phyloP scores from a whole-genome alignment of 2,113 vertebrate species.

The Melospiza georgiana region DNA sequence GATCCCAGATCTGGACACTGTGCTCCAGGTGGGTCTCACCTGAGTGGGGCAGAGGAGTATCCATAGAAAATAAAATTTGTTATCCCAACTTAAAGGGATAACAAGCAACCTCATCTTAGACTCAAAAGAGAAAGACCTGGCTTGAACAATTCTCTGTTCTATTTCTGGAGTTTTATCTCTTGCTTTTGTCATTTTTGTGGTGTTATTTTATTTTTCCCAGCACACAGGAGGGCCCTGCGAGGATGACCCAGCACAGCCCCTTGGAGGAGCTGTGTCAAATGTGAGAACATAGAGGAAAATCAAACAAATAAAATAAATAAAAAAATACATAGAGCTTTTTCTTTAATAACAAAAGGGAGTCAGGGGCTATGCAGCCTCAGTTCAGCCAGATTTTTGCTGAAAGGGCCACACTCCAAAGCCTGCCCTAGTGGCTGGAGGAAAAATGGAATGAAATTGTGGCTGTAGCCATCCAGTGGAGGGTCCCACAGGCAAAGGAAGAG shows the following conservation, averaged over 20 bases:
- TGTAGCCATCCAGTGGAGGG: fast-evolving
- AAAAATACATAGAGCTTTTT: background rate
- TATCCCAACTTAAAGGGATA: background rate
- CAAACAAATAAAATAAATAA: background rate
- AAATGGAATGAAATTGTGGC: background rate
- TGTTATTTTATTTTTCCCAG: background rate
- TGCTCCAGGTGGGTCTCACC: background rate
- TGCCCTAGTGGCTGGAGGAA: background rate
- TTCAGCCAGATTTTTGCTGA: background rate
- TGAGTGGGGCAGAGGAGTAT: background rate
- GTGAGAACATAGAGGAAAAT: background rate
- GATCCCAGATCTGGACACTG: background rate
- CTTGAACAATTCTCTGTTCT: background rate
- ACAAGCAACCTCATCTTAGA: background rate
- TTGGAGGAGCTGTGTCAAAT: background rate
- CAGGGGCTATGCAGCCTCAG: background rate
- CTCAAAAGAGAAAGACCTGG: background rate
- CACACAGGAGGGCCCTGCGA: background rate
- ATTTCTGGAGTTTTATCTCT: background rate
- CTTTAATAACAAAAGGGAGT: background rate
- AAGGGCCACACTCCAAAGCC: background rate
- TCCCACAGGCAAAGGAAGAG: background rate
- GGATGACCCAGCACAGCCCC: background rate
- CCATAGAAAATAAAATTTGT: background rate
- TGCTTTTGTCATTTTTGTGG: background rate